Base-by-base conservation (phyloP, 35 echinoderm and acorn worm genomes). In the Apostichopus californicus region DNA sequence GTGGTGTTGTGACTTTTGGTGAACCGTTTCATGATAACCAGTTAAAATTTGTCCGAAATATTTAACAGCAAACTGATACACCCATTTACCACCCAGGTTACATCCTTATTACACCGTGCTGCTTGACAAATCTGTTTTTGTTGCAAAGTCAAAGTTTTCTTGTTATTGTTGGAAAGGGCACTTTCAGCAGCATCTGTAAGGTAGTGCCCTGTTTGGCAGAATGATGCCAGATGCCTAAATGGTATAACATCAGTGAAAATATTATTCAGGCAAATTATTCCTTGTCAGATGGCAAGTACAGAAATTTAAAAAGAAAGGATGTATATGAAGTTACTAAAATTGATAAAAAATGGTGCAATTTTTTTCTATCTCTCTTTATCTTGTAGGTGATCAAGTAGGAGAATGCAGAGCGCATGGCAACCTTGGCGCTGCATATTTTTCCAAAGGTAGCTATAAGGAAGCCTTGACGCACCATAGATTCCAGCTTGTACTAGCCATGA, bases 361-460 rank as follows among this genome's bases (percentile, higher is more conserved):
- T 68, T 10, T 5, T 17, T 68, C 64, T 79, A 7, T 18, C 77
- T 22, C 77, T 79, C 5, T 22, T 95, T 65, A 68, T 24, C 58
- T 23, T 90, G 4, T 71, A 98, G 97, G 93, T 92, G 97, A 98
- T 86, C 95, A 98, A 80, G 82, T 94, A 1, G 97, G 97, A 93
- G 97, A 98, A 94, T 98, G 97, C 91, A 90, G 97, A 80, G 97
- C 97, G 5, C 97, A 98, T 79, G 97, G 97, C 52, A 98, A 98
- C 57, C 77, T 98, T 28, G 97, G 97, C 53, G 95, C 97, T 64
- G 97, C 97, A 13, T 98, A 94, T 68, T 98, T 98, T 83, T 98
- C 97, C 1, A 94, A 94, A 73, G 91, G 97, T 11, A 96, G 93
- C 87, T 98, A 94, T 93, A 98, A 96, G 66, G 97, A 98, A 87